These are phyloP conservation scores for Onychomys leucogaster DNA, from an alignment of 2,797 vertebrate species.

Conservation along the genomic window DNA sequence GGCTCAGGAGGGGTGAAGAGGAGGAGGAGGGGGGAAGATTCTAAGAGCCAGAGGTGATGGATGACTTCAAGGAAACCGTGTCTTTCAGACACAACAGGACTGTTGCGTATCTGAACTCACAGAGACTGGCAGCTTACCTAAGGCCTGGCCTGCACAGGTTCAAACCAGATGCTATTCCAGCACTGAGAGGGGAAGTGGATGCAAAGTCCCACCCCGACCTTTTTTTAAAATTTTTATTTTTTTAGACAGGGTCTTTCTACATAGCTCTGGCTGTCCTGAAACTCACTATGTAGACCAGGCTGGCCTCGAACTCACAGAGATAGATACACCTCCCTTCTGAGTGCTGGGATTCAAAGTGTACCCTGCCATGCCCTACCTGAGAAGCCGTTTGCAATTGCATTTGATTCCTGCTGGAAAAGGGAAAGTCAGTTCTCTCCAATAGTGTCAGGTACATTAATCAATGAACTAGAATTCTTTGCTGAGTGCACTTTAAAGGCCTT, in stretches of 20 bases:
- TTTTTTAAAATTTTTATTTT: neutral
- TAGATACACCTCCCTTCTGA: neutral
- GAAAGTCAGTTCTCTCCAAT: neutral
- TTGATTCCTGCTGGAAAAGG: neutral
- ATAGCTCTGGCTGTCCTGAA: neutral
- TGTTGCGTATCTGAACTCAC: neutral
- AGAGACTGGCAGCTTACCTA: neutral
- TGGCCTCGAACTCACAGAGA: neutral
- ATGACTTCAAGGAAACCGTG: neutral
- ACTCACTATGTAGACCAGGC: neutral
- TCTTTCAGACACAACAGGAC: neutral
- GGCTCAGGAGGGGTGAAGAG: neutral
- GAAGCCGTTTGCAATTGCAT: neutral
- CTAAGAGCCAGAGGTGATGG: neutral
- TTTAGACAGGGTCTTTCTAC: neutral
- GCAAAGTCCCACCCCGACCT: neutral
- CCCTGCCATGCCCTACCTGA: too few relatives aligned
- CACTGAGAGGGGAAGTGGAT: neutral
- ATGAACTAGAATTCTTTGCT: conserved; percentile 36
- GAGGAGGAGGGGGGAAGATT: neutral
- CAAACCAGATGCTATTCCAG: neutral
- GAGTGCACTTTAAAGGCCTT: neutral
- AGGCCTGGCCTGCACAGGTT: neutral
- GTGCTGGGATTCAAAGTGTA: neutral
- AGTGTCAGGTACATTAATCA: neutral